phyloP scores from a whole-genome alignment of 35 echinoderm and acorn worm genomes.

The Lytechinus variegatus region DNA sequence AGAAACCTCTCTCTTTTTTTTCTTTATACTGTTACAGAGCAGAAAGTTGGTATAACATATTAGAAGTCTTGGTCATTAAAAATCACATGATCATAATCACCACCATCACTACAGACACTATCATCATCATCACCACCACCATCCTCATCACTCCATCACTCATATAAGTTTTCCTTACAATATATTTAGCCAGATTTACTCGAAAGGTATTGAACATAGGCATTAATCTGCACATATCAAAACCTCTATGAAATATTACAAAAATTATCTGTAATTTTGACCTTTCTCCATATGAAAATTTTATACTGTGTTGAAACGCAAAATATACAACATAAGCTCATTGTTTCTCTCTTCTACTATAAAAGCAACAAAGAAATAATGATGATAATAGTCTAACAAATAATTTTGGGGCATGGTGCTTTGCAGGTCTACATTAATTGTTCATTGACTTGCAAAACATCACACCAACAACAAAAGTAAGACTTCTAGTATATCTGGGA shows the following conservation, averaged over 20 bases:
- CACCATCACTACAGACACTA: neutral
- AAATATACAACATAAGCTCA: neutral
- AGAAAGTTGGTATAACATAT: neutral
- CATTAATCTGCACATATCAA: neutral
- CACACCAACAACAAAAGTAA: no score
- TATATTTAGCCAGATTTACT: neutral
- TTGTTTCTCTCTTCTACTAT: neutral
- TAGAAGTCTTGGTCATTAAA: neutral
- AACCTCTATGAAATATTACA: neutral
- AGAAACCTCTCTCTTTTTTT: neutral
- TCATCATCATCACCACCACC: neutral
- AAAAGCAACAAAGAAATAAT: neutral
- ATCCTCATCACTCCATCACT: neutral
- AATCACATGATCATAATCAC: neutral
- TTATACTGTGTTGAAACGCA: neutral
- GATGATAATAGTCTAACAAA: neutral
- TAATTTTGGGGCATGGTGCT: neutral
- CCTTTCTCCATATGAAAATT: neutral
- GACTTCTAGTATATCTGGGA: no score
- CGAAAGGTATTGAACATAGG: neutral
- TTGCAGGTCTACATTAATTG: neutral
- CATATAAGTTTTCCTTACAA: neutral
- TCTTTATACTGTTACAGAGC: neutral
- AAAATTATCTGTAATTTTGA: neutral
- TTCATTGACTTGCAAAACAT: neutral